Percentiles rank a stretch among this genome's conserved stretches.
phyloP scores from a whole-genome alignment of 2,797 vertebrate genomes.

The Poecilia picta region DNA sequence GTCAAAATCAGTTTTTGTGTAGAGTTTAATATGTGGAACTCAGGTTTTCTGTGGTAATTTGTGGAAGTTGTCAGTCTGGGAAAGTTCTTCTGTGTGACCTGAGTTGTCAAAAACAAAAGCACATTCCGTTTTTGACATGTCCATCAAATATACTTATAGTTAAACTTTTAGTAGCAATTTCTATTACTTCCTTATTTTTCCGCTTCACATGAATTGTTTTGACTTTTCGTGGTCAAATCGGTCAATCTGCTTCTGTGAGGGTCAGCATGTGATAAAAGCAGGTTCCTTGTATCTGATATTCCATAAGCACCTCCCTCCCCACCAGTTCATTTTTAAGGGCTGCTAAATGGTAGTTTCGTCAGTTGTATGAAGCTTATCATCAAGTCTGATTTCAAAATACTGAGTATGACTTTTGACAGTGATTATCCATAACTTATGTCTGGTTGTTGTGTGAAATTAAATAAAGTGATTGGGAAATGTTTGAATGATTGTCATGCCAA shows the following conservation, averaged over 20 bases:
- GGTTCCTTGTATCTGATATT: conserved; percentile 31
- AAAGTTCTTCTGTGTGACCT: conserved; percentile 12
- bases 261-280: conserved; percentile 20
- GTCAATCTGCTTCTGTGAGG: background rate
- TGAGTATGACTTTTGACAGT: conserved; percentile 16
- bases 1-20: background rate
- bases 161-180: conserved; percentile 24
- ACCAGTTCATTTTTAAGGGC: conserved; percentile 31
- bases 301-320: conserved; percentile 6
- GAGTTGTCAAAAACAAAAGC: background rate
- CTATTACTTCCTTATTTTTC: conserved; percentile 12
- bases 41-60: conserved; percentile 16
- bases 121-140: background rate
- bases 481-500: background rate
- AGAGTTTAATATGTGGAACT: conserved; percentile 5
- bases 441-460: background rate
- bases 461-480: background rate
- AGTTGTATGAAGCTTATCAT: conserved; percentile 3
- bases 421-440: conserved; percentile 3
- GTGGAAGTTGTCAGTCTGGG: background rate
- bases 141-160: conserved; percentile 15
- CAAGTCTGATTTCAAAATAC: conserved; percentile 23
- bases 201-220: conserved; percentile 22
- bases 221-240: conserved; percentile 47
- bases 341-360: conserved; percentile 44